phyloP scores from a whole-genome alignment of 2,888 invertebrate species.

The Nudaria mundana region DNA sequence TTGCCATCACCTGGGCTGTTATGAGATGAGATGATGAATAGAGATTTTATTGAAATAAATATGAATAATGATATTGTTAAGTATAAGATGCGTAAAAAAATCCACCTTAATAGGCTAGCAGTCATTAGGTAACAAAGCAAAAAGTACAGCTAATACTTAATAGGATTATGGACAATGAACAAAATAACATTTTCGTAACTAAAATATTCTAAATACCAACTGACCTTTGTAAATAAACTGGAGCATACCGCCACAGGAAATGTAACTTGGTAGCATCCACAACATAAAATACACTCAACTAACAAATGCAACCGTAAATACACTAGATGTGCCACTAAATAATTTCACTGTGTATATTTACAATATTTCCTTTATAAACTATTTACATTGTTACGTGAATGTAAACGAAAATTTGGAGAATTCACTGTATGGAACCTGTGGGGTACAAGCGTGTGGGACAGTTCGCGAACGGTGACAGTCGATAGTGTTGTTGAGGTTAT shows the following conservation, averaged over 20 bases:
- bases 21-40: too few relatives aligned
- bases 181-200: background rate
- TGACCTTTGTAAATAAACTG: slow-evolving; percentile 41
- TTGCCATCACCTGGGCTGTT: too few relatives aligned
- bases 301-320: slow-evolving; percentile 44
- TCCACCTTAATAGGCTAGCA: too few relatives aligned
- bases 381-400: slow-evolving; percentile 30
- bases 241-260: slow-evolving; percentile 29
- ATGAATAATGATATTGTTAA: too few relatives aligned
- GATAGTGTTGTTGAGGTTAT: slow-evolving; percentile 36
- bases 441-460: slow-evolving; percentile 23
- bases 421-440: slow-evolving; percentile 21
- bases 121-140: too few relatives aligned
- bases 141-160: too few relatives aligned
- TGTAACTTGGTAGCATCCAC: slow-evolving; percentile 38
- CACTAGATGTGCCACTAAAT: slow-evolving; percentile 52
- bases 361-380: slow-evolving; percentile 37
- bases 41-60: too few relatives aligned
- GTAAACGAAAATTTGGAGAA: slow-evolving; percentile 21
- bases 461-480: slow-evolving; percentile 28
- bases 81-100: too few relatives aligned
- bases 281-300: slow-evolving; percentile 53
- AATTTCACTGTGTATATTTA: slow-evolving; percentile 46
- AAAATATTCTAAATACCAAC: slow-evolving; percentile 3
- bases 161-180: too few relatives aligned